Evolutionary conservation across 2,113 vertebrate species (phyloP).

Genomic region (Hemicordylus capensis): DNA sequence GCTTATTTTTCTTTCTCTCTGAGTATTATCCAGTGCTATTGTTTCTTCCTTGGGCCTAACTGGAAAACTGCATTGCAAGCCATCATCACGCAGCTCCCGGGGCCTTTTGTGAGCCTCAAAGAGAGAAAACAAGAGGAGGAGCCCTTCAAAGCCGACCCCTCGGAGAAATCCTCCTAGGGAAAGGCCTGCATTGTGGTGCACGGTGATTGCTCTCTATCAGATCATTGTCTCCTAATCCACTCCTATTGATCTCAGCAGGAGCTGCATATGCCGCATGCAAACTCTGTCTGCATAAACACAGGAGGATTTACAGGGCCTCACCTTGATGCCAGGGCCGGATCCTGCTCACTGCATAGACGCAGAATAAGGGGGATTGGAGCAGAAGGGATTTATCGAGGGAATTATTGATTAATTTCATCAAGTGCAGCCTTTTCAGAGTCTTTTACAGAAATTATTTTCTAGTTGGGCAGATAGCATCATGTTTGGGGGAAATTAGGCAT

Average conservation of each 20-base stretch:
- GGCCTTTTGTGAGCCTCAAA: not conserved
- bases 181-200: not conserved
- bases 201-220: not conserved
- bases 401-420: not conserved
- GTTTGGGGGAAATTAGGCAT: too few relatives aligned
- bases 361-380: not conserved
- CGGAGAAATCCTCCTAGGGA: not conserved
- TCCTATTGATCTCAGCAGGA: conserved; percentile 28
- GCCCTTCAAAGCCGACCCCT: not conserved
- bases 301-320: conserved; percentile 35
- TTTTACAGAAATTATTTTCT: too few relatives aligned
- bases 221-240: conserved; percentile 44
- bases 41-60: not conserved
- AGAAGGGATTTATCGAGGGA: not conserved
- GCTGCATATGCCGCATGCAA: conserved; percentile 32
- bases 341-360: conserved; percentile 42
- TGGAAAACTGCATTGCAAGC: not conserved
- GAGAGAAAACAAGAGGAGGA: not conserved
- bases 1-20: not conserved
- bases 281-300: not conserved
- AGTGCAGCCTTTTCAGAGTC: too few relatives aligned
- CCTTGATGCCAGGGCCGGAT: conserved; percentile 18
- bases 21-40: not conserved
- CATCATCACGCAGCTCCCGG: accelerated
- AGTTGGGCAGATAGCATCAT: too few relatives aligned